Conservation (phyloP, 2,888 invertebrate species). For the Zhuqinia jingwanae region DNA sequence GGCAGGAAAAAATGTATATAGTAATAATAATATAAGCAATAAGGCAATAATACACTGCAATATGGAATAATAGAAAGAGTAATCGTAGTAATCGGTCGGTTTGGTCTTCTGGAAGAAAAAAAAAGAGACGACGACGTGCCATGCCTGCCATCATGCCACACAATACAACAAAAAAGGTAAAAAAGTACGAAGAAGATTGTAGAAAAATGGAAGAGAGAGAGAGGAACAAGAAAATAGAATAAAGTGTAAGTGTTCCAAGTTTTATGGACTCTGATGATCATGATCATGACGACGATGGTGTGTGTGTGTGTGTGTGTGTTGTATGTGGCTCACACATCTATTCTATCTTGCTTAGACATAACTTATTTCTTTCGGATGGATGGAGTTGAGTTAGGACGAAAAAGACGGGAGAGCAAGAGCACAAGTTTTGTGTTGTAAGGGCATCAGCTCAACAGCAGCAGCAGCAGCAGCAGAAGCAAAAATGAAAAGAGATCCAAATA, state of each 20-base stretch:
- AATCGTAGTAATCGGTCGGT: conserved; percentile 67
- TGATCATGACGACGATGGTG: conserved; percentile 24
- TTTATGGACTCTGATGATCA: conserved; percentile 53
- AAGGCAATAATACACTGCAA: too few relatives aligned
- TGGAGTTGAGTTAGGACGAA: conserved; percentile 62
- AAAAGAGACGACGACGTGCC: conserved; percentile 23
- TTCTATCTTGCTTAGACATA: conserved; percentile 60
- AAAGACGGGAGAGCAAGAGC: conserved; percentile 37
- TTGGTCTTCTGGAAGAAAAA: conserved; percentile 16
- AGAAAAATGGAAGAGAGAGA: conserved; percentile 24
- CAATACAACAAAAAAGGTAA: conserved; percentile 56
- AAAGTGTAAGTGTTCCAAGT: conserved; percentile 68
- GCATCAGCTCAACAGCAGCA: too few relatives aligned
- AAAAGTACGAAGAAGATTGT: not conserved
- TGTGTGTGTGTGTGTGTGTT: not conserved
- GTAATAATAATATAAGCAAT: conserved; percentile 43
- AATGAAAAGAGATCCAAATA: conserved; percentile 66
- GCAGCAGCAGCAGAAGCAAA: conserved; percentile 48
- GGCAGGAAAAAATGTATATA: conserved; percentile 10
- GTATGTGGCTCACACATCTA: conserved; percentile 49
- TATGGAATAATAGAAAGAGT: conserved; percentile 39
- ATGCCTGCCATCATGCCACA: conserved; percentile 47
- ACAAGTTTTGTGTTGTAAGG: conserved; percentile 52
- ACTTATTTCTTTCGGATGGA: conserved; percentile 68
- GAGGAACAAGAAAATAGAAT: conserved; percentile 43